Evolutionary conservation across 2,113 vertebrate genomes (phyloP).

Genomic region (Leptocoma aspasia): DNA sequence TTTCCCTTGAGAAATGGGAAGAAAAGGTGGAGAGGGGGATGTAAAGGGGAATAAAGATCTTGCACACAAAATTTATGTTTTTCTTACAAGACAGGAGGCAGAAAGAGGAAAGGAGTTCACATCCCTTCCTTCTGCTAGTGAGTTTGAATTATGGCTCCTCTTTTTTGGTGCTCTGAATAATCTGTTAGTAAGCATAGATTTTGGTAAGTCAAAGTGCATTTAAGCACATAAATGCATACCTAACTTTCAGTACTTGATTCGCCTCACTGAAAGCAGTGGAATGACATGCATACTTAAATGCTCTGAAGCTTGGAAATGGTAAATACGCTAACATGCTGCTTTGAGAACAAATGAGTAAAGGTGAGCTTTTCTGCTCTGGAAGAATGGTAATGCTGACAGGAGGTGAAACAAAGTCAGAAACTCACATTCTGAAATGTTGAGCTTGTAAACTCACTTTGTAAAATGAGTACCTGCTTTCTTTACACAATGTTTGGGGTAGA

Average conservation of each 20-base stretch:
- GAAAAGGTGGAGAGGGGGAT: not conserved
- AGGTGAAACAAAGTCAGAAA: not conserved
- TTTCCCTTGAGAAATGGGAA: not conserved
- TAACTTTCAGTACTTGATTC: not conserved
- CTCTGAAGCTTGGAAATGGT: not conserved
- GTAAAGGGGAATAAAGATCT: not conserved
- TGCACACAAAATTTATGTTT: not conserved
- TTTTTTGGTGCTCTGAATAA: not conserved
- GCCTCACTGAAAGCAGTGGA: not conserved
- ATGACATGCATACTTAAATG: not conserved
- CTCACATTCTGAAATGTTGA: not conserved
- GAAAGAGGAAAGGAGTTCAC: not conserved
- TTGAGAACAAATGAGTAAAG: not conserved
- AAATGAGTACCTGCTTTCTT: conserved; percentile 45
- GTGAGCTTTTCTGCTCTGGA: not conserved
- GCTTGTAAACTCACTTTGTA: not conserved
- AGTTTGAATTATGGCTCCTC: not conserved
- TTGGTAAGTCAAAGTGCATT: not conserved
- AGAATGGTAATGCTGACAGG: not conserved
- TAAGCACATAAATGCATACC: not conserved
- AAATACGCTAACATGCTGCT: not conserved
- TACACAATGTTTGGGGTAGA: conserved; percentile 26
- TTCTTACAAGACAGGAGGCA: not conserved
- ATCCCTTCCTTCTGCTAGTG: not conserved
- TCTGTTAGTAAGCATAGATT: not conserved